phyloP scores from a whole-genome alignment of 2,797 vertebrate genomes.

The Sphenopsis melanotis region DNA sequence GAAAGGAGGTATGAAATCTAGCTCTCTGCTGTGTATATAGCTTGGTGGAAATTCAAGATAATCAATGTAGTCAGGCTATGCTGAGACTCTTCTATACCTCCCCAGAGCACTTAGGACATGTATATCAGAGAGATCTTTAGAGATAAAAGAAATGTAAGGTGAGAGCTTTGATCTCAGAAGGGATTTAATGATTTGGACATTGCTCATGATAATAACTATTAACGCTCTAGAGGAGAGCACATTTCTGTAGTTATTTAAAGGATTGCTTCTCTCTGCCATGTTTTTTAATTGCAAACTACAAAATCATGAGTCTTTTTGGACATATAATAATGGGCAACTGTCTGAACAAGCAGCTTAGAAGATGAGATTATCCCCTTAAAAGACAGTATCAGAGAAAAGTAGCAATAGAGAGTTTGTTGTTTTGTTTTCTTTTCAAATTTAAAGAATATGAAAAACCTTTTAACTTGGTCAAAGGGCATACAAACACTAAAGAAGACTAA shows the following conservation, averaged over 20 bases:
- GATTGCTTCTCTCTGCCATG: not conserved
- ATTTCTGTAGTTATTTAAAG: not conserved
- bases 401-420: not conserved
- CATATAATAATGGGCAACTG: not conserved
- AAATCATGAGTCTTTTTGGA: not conserved
- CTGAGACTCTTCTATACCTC: not conserved
- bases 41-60: not conserved
- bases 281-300: not conserved
- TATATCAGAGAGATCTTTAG: not conserved
- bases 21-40: not conserved
- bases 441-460: not conserved
- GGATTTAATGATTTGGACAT: not conserved
- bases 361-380: not conserved
- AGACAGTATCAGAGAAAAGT: not conserved
- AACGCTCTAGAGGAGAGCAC: not conserved
- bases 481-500: not conserved
- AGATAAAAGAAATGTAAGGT: not conserved
- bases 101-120: not conserved
- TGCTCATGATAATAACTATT: not conserved
- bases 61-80: not conserved
- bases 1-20: slow-evolving; percentile 9
- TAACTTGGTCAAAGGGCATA: not conserved
- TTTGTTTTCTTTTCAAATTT: not conserved
- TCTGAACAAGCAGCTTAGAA: not conserved
- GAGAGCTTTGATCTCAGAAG: not conserved